Conservation (phyloP, 2,113 vertebrate genomes). For the Rissa tridactyla region DNA sequence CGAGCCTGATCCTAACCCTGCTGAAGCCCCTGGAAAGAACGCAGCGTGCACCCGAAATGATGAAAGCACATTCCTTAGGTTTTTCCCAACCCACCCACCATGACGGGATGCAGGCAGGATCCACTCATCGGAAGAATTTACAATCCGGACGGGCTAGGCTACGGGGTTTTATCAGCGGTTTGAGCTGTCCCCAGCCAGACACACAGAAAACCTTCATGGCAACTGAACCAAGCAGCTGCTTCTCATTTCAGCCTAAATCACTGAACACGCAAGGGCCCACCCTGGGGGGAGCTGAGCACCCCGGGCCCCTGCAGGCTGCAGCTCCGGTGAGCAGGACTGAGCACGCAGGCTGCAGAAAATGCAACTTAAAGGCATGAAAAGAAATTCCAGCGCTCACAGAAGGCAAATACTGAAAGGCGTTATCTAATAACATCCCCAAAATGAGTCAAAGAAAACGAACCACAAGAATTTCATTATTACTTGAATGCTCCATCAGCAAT, state of each 20-base stretch:
- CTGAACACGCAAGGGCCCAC: accelerated
- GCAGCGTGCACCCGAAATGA: accelerated
- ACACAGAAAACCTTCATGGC: accelerated
- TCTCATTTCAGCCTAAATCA: background rate
- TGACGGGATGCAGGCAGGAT: background rate
- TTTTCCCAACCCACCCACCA: background rate
- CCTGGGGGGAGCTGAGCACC: accelerated
- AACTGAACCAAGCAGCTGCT: background rate
- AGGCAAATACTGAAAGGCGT: background rate
- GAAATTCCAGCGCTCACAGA: background rate
- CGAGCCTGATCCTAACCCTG: background rate
- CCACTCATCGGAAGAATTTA: background rate
- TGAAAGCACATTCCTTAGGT: background rate
- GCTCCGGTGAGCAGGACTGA: background rate
- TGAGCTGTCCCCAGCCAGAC: background rate
- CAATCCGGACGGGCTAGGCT: background rate
- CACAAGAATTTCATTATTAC: background rate
- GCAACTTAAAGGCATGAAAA: background rate
- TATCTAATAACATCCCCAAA: background rate
- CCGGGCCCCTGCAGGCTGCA: background rate
- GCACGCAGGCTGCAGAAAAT: background rate
- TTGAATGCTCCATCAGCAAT: background rate
- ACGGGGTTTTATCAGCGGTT: background rate
- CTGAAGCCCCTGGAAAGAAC: background rate
- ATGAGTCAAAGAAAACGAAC: background rate